Percentiles rank a stretch among this genome's conserved stretches.
Conservation (phyloP, 2,797 vertebrate species). For the Champsocephalus esox region DNA sequence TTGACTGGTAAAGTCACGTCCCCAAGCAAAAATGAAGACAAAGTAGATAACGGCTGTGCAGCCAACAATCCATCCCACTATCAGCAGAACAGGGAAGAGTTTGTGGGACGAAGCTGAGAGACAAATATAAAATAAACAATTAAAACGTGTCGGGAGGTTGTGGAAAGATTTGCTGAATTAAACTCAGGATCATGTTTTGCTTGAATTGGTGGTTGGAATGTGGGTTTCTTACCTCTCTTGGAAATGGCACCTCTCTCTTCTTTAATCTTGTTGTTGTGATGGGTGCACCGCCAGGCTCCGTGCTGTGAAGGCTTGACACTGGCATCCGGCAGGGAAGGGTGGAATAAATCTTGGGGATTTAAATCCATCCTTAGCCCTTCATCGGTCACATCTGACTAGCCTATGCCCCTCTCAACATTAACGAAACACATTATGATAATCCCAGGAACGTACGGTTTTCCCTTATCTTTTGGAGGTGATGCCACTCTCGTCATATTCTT, state of each 20-base stretch:
- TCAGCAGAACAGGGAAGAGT: constrained; percentile 83
- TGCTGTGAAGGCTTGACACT: constrained; percentile 45
- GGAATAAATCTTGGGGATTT: constrained; percentile 84
- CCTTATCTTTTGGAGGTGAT: constrained; percentile 29
- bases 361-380: constrained; percentile 49
- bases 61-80: constrained; percentile 87
- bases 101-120: constrained; percentile 62
- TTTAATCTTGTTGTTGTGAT: constrained; percentile 45
- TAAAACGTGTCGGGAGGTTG: constrained; percentile 15
- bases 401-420: constrained; percentile 8
- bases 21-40: constrained; percentile 83
- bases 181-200: neutral
- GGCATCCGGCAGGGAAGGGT: constrained; percentile 69
- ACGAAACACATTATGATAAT: neutral
- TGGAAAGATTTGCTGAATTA: constrained; percentile 14
- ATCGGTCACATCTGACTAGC: constrained; percentile 24
- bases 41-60: constrained; percentile 86
- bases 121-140: constrained; percentile 38
- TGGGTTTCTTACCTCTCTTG: constrained; percentile 57
- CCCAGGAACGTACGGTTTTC: constrained; percentile 10
- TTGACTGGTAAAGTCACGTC: constrained; percentile 28
- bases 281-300: constrained; percentile 32
- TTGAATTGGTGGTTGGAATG: constrained; percentile 1
- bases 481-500: constrained; percentile 23
- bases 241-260: constrained; percentile 29